Percentiles rank a stretch among this genome's conserved stretches.
Evolutionary conservation across 2,113 vertebrate species (phyloP).

Genomic region (Anguilla rostrata): DNA sequence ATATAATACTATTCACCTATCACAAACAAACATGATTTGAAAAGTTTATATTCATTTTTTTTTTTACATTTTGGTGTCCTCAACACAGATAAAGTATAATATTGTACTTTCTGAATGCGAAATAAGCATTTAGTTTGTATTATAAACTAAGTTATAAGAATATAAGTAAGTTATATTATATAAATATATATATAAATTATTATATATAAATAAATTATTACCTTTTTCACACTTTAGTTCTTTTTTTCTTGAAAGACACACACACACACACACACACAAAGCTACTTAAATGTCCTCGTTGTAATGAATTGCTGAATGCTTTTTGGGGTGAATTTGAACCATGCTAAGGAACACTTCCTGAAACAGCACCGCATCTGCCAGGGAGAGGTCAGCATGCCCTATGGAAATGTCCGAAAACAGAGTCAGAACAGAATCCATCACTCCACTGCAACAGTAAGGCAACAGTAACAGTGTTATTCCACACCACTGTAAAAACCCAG

Average conservation of each 20-base stretch:
- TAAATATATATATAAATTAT: no score
- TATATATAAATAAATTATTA: no score
- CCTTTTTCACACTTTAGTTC: no score
- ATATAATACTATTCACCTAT: background rate
- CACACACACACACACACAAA: background rate
- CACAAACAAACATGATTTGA: background rate
- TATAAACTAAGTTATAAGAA: no score
- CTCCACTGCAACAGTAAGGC: conserved; percentile 28
- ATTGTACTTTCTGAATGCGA: background rate
- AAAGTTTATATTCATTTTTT: background rate
- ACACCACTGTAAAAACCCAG: background rate
- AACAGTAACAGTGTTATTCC: background rate
- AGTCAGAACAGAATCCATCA: conserved; percentile 41
- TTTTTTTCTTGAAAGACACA: no score
- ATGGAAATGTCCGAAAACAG: conserved; percentile 16
- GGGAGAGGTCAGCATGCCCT: conserved; percentile 40
- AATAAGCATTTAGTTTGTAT: background rate
- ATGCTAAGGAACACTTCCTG: conserved; percentile 27
- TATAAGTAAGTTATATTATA: no score
- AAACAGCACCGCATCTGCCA: conserved; percentile 25
- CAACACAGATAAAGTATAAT: background rate
- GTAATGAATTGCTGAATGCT: conserved; percentile 5
- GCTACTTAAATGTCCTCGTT: background rate
- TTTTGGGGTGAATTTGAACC: conserved; percentile 28
- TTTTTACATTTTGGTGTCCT: background rate